Evolutionary conservation across 1,140 invertebrate genomes (phyloP).

Genomic region (Oncopeltus fasciatus): DNA sequence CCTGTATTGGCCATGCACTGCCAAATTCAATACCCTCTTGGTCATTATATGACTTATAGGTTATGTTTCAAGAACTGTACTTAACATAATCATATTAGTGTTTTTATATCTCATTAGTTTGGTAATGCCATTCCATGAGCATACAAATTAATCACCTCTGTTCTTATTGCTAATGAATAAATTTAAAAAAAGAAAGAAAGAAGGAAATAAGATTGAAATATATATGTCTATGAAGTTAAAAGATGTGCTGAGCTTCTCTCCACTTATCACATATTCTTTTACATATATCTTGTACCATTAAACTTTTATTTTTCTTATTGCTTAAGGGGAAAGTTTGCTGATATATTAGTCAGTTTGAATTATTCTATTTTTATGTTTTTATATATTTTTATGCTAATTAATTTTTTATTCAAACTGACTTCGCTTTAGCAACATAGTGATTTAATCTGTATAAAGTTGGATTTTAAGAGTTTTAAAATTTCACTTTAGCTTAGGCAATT

Average conservation of each 20-base stretch:
- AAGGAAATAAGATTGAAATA: no score
- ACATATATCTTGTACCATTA: background rate
- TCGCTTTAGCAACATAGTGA: background rate
- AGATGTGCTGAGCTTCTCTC: background rate
- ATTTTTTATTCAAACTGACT: conserved; percentile 9
- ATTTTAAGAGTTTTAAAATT: conserved; percentile 8
- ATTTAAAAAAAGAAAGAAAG: no score
- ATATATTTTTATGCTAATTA: background rate
- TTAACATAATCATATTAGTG: conserved; percentile 7
- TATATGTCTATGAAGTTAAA: no score
- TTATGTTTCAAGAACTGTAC: conserved; percentile 3
- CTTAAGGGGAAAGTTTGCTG: background rate
- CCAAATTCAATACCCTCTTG: background rate
- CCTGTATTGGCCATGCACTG: background rate
- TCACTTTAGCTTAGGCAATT: conserved; percentile 3
- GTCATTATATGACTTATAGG: conserved; percentile 2
- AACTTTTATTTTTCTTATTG: background rate
- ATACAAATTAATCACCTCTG: background rate
- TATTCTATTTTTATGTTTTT: conserved; percentile 5
- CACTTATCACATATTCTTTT: background rate
- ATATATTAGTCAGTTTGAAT: conserved; percentile 4
- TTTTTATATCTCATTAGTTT: background rate
- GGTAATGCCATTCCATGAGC: background rate
- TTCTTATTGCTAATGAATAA: background rate
- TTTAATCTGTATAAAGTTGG: background rate